A percentile compares a stretch with the other conserved stretches of the same genome.
These are phyloP conservation scores for Erithacus rubecula DNA, from an alignment of 2,797 vertebrate genomes.

Conservation along the genomic window DNA sequence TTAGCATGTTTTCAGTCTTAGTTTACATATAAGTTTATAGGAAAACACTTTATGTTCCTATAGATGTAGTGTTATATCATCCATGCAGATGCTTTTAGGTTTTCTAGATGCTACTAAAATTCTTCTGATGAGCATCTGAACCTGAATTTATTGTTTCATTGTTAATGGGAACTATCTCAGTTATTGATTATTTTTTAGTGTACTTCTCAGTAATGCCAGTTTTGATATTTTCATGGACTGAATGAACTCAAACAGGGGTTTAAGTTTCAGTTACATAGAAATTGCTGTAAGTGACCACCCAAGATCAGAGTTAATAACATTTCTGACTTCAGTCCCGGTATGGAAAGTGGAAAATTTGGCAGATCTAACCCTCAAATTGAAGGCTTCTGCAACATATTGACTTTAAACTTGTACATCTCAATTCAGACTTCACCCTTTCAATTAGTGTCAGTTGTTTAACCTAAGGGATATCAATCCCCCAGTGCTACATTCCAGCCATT, in stretches of 20 bases:
- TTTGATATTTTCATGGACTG: not conserved
- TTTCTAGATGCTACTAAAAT: not conserved
- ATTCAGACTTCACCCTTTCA: not conserved
- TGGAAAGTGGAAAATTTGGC: not conserved
- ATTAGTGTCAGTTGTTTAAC: not conserved
- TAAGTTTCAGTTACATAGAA: not conserved
- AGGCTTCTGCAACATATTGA: not conserved
- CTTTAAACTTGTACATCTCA: not conserved
- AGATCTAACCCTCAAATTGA: not conserved
- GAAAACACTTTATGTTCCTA: not conserved
- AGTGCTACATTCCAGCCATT: not conserved
- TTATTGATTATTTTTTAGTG: not conserved
- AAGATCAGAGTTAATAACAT: not conserved
- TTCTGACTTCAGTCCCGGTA: not conserved
- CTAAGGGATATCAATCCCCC: not conserved
- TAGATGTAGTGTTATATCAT: not conserved
- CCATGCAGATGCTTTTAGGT: not conserved
- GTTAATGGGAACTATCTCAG: not conserved
- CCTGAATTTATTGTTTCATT: not conserved
- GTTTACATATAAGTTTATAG: not conserved
- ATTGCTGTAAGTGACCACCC: not conserved
- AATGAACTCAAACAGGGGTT: not conserved
- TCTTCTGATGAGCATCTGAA: not conserved
- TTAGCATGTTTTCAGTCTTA: not conserved
- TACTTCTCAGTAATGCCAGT: not conserved